Evolutionary conservation across 2,888 invertebrate species (phyloP), one percentile per base, ranked within the genome.

Genomic region (Trachelus tabidus): DNA sequence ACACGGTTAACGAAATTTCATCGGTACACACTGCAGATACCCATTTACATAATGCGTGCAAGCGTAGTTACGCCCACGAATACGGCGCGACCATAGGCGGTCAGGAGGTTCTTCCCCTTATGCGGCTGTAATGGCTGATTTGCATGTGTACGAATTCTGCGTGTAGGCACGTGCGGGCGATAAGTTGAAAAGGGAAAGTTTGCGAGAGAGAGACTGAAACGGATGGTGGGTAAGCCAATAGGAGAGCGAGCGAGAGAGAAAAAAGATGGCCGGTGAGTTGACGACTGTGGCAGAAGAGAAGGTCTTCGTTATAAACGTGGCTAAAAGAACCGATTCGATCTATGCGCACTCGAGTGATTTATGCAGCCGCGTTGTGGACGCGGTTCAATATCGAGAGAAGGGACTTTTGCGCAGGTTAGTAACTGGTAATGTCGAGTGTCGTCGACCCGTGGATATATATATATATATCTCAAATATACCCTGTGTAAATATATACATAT

Each of bases 101-200:
- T 56, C 23, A 56, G 23, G 56, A 37, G 37, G 37, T 37, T 56
- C 15, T 15, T 56, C 56, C 56, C 56, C 56, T 56, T 56, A 56
- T 9, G 23, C 56, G 56, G 56, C 56, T 56, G 56, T 23, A 56
- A 56, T 56, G 56, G 56, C 9, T 56, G 56, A 23, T 56, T 56
- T 56, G 56, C 56, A 56, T 56, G 23, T 23, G 56, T 56, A 56
- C 71, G 75, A 69, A 83, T 80, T 81, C 79, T 79, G 79, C 76
- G 77, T 76, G 74, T 69, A 74, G 73, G 69, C 40, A 73, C 76
- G 73, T 73, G 40, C 34, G 76, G 73, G 73, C 76, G 78, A 83
- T 81, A 79, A 79, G 76, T 82, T 74, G 78, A 79, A 84, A 85
- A 84, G 85, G 82, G 83, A 85, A 85, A 85, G 85, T 84, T 73